A percentile compares a stretch with the other conserved stretches of the same genome.
Conservation (phyloP, 1,140 invertebrate genomes). For the Drosophila suzukii region DNA sequence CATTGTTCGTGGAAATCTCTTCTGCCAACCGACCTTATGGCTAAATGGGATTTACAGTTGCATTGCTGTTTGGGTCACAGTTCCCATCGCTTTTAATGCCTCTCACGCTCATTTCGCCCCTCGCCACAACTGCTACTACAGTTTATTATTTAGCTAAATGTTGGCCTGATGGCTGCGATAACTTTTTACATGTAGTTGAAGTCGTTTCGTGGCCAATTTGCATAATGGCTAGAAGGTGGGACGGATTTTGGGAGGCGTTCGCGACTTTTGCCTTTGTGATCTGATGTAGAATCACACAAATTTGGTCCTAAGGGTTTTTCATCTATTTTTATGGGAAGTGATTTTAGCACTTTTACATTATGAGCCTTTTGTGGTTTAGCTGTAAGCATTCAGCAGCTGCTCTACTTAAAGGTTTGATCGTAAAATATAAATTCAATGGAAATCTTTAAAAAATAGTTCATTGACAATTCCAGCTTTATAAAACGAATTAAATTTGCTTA, state of each 20-base stretch:
- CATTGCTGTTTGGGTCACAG: slow-evolving; percentile 34
- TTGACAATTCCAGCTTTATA: too few species aligned
- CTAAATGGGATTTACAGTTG: slow-evolving; percentile 35
- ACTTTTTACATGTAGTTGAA: slow-evolving; percentile 61
- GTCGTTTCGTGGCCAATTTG: slow-evolving; percentile 66
- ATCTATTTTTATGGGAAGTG: slow-evolving; percentile 37
- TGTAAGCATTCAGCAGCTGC: slow-evolving; percentile 31
- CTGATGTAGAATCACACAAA: slow-evolving; percentile 39
- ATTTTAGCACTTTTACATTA: slow-evolving; percentile 32
- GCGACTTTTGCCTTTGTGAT: slow-evolving; percentile 3
- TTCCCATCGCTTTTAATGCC: slow-evolving; percentile 26
- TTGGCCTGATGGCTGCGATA: slow-evolving; percentile 62
- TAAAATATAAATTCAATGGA: too few species aligned
- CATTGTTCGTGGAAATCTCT: slow-evolving; percentile 44
- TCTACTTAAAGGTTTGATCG: slow-evolving; percentile 17
- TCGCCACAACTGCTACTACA: slow-evolving; percentile 23
- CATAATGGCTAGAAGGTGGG: slow-evolving; percentile 58
- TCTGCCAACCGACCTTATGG: slow-evolving; percentile 23
- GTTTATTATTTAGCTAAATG: slow-evolving; percentile 74
- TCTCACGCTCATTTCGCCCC: slow-evolving; percentile 41
- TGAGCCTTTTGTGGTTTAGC: slow-evolving; percentile 27
- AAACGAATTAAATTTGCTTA: too few species aligned
- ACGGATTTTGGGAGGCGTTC: slow-evolving; percentile 10
- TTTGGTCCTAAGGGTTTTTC: slow-evolving; percentile 20
- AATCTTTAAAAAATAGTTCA: too few species aligned